A percentile compares a stretch with the other conserved stretches of the same genome.
Conservation (phyloP, 2,113 vertebrate species). For the Rhabdomys dilectus region DNA sequence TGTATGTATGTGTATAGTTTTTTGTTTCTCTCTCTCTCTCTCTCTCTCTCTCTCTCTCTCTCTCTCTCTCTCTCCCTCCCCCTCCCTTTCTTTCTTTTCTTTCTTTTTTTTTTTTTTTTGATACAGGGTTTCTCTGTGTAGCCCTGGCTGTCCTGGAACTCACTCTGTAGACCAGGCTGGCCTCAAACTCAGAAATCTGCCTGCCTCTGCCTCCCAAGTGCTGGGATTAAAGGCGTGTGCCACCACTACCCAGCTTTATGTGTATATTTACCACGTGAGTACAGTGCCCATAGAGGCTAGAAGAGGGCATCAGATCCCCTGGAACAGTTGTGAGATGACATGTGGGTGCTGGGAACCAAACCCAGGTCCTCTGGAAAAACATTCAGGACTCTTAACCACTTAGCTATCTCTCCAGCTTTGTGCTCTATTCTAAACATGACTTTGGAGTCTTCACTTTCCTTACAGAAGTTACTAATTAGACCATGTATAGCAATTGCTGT, state of each 20-base stretch:
- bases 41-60: no score
- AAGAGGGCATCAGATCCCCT: background rate
- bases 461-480: background rate
- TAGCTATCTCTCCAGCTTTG: background rate
- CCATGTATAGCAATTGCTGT: background rate
- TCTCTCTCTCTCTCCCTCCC: no score
- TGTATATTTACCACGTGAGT: background rate
- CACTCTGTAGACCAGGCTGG: no score
- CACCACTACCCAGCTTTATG: background rate
- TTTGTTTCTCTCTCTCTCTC: no score
- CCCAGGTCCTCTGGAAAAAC: background rate
- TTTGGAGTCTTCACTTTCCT: background rate
- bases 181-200: no score
- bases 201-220: no score
- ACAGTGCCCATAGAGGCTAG: background rate
- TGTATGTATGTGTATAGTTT: no score
- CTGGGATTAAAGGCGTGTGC: no score
- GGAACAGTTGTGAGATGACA: background rate
- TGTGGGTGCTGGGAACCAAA: background rate
- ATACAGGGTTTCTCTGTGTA: no score
- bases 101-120: no score
- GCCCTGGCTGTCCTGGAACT: no score
- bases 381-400: background rate
- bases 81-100: no score
- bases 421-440: background rate